Evolutionary conservation across 2,888 invertebrate species (phyloP), one percentile per base, ranked within the genome.

Genomic region (Palloptera scutellata): DNA sequence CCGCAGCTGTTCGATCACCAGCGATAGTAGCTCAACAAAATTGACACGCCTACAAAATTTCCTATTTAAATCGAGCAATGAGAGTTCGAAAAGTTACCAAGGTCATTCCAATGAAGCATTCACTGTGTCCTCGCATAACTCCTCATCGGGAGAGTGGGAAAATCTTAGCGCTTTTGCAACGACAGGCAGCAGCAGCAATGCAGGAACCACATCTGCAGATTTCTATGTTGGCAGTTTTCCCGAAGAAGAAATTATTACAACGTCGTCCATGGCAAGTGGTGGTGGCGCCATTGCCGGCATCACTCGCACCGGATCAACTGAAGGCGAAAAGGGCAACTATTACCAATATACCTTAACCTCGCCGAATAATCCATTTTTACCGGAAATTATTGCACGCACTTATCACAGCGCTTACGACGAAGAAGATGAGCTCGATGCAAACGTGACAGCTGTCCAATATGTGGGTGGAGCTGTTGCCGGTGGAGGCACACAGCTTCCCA

Each of bases 341-440:
- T 84, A 83, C 66, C 83, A 84, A 63, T 84, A 83, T 53, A 83
- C 81, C 11, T 71, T 83, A 30, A 82, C 84, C 10, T 84, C 84
- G 1, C 84, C 84, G 11, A 84, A 82, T 71, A 84, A 84, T 79
- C 84, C 84, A 1, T 84, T 84, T 68, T 69, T 84, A 60, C 84
- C 84, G 43, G 84, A 84, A 75, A 84, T 84, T 13, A 84, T 83
- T 5, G 84, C 84, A 9, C 78, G 82, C 48, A 81, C 79, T 40
- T 84, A 83, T 70, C 81, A 82, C 66, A 82, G 78, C 68, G 78
- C 78, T 54, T 80, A 82, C 48, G 78, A 79, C 45, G 80, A 79
- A 11, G 78, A 76, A 42, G 71, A 76, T 19, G 78, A 80, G 52
- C 67, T 80, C 59, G 79, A 81, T 43, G 74, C 77, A 3, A 81